Evolutionary conservation across 2,888 invertebrate species (phyloP).

Genomic region (Electrophaes corylata): DNA sequence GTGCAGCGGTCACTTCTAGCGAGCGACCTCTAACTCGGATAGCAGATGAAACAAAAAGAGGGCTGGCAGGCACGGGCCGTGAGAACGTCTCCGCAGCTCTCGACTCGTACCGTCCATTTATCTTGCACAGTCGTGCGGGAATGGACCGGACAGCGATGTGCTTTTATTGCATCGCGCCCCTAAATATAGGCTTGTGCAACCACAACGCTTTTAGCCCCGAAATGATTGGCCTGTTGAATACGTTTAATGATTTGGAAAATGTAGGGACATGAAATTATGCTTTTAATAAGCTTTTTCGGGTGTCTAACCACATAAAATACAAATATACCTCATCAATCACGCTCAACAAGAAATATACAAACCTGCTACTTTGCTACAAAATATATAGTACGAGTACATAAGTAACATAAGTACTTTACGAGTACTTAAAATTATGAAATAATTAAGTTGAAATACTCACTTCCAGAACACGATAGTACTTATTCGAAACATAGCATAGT

Average conservation of each 20-base stretch:
- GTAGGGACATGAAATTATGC: constrained; percentile 27
- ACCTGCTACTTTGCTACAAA: background rate
- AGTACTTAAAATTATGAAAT: too few relatives aligned
- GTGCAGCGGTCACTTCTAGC: constrained; percentile 76
- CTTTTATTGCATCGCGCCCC: constrained; percentile 81
- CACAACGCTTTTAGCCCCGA: constrained; percentile 70
- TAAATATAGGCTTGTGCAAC: constrained; percentile 79
- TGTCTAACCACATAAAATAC: constrained; percentile 1
- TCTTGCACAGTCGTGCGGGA: constrained; percentile 82
- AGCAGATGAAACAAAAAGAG: constrained; percentile 79
- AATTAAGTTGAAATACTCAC: too few relatives aligned
- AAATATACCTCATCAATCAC: background rate
- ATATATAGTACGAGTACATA: too few relatives aligned
- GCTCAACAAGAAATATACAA: too few relatives aligned
- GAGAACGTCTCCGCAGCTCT: constrained; percentile 75
- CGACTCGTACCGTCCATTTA: constrained; percentile 75
- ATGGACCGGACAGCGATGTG: constrained; percentile 76
- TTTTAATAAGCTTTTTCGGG: constrained; percentile 15
- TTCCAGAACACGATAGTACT: too few relatives aligned
- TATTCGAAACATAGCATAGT: too few relatives aligned
- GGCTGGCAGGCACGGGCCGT: constrained; percentile 79
- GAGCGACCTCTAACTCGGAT: constrained; percentile 81
- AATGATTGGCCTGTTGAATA: constrained; percentile 63
- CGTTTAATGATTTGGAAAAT: constrained; percentile 52
- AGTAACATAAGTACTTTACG: too few relatives aligned